Base-by-base conservation (phyloP, 2,888 invertebrate genomes). In the Criorhina ranunculi region DNA sequence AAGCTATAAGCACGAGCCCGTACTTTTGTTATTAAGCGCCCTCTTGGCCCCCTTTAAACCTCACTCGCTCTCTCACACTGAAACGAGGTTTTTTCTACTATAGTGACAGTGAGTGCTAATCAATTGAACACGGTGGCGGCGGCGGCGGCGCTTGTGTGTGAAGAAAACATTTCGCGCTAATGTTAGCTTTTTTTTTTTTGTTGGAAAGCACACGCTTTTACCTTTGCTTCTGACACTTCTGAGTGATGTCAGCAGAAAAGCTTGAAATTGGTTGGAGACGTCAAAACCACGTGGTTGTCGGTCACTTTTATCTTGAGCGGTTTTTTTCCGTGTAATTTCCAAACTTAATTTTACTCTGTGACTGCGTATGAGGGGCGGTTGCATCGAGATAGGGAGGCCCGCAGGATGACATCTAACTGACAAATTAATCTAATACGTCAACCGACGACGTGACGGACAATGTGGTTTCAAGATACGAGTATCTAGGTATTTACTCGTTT, bases 271-370 rank as follows among this genome's bases (percentile, higher is more conserved):
- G 66, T n/a, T 15, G 62, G 55, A 35, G 35, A 78, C 70, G 78
- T 78, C 69, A 75, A 80, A 59, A 80, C 85, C 85, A 85, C 85
- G 85, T 85, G 85, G 85, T 85, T 79, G 51, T 37, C 59, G 29
- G 44, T 59, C 51, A 15, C 40, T 51, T 64, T 60, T 75, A 70
- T 59, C 75, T 44, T 40, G 80, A 70, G 80, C 70, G 75, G 59
- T 75, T 80, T 60, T n/a, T 79, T 73, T 62, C 55, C 55, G 67
- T 60, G 83, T 73, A 44, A 62, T 73, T 73, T 73, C 73, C 67
- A 49, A 67, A 66, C 9, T 42, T 11, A 12, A 49, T 12, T 12
- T 31, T 5, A 17, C 17, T 46, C 29, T 67, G 73, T n/a, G 4
- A n/a, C 9, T 9, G 7, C 11, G 1, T 19, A 40, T 37, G 29